phyloP scores from a whole-genome alignment of 2,888 invertebrate species.

The Acrobasis repandana region DNA sequence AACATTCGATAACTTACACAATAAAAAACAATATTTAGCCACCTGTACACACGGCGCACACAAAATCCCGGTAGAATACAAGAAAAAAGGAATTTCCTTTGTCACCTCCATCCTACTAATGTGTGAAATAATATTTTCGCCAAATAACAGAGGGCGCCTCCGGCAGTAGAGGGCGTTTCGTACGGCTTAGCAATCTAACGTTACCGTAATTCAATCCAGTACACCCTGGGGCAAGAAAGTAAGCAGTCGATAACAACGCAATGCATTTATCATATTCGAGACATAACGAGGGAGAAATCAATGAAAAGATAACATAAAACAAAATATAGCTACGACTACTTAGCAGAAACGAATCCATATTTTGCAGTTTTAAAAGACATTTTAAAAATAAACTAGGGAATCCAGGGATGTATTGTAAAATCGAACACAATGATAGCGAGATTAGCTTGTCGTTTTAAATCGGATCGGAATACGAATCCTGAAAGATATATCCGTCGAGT shows the following conservation, averaged over 20 bases:
- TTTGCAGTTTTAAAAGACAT: too few relatives aligned
- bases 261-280: conserved; percentile 38
- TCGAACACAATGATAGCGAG: conserved; percentile 62
- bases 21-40: conserved; percentile 19
- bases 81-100: conserved; percentile 48
- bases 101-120: conserved; percentile 54
- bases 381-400: conserved; percentile 11
- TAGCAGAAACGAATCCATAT: too few relatives aligned
- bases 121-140: conserved; percentile 68
- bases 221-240: conserved; percentile 44
- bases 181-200: conserved; percentile 40
- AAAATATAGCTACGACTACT: neutral
- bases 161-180: conserved; percentile 39
- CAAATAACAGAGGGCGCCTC: conserved; percentile 51
- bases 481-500: conserved; percentile 62
- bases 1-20: conserved; percentile 3
- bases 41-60: conserved; percentile 22
- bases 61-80: conserved; percentile 36
- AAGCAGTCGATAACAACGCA: conserved; percentile 39
- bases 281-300: conserved; percentile 25
- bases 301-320: conserved; percentile 20
- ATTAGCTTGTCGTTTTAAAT: conserved; percentile 72
- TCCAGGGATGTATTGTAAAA: conserved; percentile 40
- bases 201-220: conserved; percentile 57
- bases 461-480: conserved; percentile 60